Evolutionary conservation across 2,888 invertebrate species (phyloP).

Genomic region (Oligia fasciuncula): DNA sequence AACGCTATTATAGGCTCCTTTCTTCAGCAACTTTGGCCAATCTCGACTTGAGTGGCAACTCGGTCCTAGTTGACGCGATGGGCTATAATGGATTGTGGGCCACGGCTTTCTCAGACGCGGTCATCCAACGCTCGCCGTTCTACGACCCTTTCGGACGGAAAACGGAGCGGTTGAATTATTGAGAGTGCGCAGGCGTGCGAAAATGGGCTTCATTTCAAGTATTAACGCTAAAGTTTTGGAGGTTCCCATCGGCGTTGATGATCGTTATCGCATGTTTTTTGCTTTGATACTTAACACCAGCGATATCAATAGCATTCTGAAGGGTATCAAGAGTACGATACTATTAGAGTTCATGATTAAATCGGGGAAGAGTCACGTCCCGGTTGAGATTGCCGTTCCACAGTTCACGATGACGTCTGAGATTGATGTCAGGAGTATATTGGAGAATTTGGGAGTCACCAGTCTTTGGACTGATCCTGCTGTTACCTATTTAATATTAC

Average conservation of each 20-base stretch:
- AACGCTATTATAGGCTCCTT: conserved; percentile 40
- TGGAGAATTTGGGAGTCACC: conserved; percentile 31
- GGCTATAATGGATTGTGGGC: conserved; percentile 49
- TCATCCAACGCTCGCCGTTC: conserved; percentile 29
- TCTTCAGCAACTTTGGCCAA: conserved; percentile 19
- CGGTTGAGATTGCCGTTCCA: conserved; percentile 53
- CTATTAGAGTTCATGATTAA: conserved; percentile 24
- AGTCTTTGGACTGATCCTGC: conserved; percentile 33
- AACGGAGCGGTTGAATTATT: conserved; percentile 44
- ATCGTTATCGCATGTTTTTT: conserved; percentile 43
- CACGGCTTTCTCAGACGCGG: conserved; percentile 34
- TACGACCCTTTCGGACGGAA: conserved; percentile 9
- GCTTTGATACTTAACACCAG: conserved; percentile 7
- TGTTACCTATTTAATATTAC: conserved; percentile 21
- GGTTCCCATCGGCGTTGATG: conserved; percentile 37
- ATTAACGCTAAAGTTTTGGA: conserved; percentile 31
- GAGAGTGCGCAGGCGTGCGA: conserved; percentile 24
- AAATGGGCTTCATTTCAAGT: conserved; percentile 15
- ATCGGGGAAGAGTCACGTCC: conserved; percentile 25
- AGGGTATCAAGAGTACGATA: background rate
- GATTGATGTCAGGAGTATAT: conserved; percentile 29
- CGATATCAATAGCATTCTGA: background rate
- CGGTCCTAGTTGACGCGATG: conserved; percentile 33
- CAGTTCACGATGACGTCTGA: conserved; percentile 33
- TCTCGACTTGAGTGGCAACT: conserved; percentile 48